Evolutionary conservation across 2,797 vertebrate species (phyloP).

Genomic region (Urosaurus nigricauda): DNA sequence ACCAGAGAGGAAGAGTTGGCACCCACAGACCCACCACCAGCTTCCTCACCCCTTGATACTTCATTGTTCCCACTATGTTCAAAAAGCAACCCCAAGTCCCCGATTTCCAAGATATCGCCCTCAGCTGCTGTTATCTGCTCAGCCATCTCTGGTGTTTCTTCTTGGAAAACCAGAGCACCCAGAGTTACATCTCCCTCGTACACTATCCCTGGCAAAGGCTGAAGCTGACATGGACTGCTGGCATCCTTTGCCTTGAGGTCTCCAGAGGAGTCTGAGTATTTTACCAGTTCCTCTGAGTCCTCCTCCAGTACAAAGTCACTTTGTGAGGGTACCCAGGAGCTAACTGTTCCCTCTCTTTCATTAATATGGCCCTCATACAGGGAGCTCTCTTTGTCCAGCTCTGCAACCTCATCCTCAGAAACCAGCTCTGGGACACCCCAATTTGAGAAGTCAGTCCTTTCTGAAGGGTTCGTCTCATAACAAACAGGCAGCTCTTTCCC

Average conservation of each 20-base stretch:
- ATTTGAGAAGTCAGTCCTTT: constrained; percentile 35
- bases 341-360: not conserved
- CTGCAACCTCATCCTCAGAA: constrained; percentile 58
- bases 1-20: not conserved
- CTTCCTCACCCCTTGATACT: not conserved
- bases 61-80: not conserved
- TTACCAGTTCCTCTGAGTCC: not conserved
- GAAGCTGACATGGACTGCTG: not conserved
- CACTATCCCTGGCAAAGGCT: constrained; percentile 40
- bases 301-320: constrained; percentile 48
- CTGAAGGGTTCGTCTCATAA: constrained; percentile 50
- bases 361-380: constrained; percentile 45
- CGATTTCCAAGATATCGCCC: constrained; percentile 27
- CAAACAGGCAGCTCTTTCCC: constrained; percentile 21
- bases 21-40: no score
- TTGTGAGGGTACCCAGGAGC: constrained; percentile 35
- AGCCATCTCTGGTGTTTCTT: not conserved
- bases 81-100: constrained; percentile 62
- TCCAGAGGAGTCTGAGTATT: not conserved
- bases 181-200: not conserved
- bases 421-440: constrained; percentile 63
- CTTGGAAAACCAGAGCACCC: accelerated
- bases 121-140: not conserved
- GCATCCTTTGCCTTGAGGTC: constrained; percentile 16
- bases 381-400: constrained; percentile 51